Base-by-base conservation (phyloP, 2,113 vertebrate genomes). In the Cisticola juncidis region DNA sequence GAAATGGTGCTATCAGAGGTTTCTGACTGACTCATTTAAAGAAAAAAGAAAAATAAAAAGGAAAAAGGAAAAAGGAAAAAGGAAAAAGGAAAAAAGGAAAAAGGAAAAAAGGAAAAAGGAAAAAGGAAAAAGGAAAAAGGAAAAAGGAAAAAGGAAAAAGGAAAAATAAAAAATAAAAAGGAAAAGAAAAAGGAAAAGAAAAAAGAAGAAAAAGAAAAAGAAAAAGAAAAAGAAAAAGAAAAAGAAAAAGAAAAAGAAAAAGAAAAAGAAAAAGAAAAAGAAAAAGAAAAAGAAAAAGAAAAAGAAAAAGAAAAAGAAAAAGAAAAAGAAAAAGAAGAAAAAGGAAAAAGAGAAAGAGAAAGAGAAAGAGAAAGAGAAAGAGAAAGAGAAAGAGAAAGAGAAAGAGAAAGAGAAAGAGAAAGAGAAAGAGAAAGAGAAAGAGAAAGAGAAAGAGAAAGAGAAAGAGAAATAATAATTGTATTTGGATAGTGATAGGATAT, bases 1-100 rank as follows among this genome's bases (percentile, higher is more conserved):
- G 98, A 98, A 98, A 98, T 98, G 98, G 96, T 18, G 94, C 98
- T 97, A 98, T 98, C 97, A 98, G 97, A 98, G 96, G 92, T 97
- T 98, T 98, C 96, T 97, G 97, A 97, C 97, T 97, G 94, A 98
- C 94, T 98, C 92, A 95, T 98, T 98, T 91, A 2, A 69, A 89
- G 77, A 82, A 86, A 77, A 96, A 22, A 9, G 6, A 42, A 4
- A 89, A 56, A 44, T 61, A 64, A 53, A 16, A 9, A 36, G 35
- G 17, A 40, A 70, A 78, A 65, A 88, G 68, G 76, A 85, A 48
- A 84, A 94, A 93, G 97, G 94, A 72, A 54, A 35, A n/a, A 23
- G n/a, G 25, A 20, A 29, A 66, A 81, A 65, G 84, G n/a, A n/a
- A 57, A 83, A 81, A 53, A 88, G 94, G 93, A 90, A 93, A 97